Base-by-base conservation (phyloP, 2,113 vertebrate genomes). In the Natator depressus region DNA sequence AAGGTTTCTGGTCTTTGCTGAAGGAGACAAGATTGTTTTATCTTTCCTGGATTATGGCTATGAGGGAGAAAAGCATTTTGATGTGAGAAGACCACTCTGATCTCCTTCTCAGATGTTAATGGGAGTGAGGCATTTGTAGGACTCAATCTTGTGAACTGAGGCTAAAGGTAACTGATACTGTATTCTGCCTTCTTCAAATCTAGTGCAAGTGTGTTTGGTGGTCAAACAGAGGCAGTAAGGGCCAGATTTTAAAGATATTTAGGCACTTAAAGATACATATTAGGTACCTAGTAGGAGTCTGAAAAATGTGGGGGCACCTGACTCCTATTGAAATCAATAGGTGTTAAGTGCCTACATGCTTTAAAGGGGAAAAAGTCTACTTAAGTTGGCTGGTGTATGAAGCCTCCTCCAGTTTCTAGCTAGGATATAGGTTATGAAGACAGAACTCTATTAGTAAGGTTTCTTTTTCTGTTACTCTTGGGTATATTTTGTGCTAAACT, bases 141-240 rank as follows among this genome's bases (percentile, higher is more conserved):
- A 65, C 76, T 84, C 11, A 46, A 12, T 46, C 38, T 19, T 11
- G 4, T 0, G n/a, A 49, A 5, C 51, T 80, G 27, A 8, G 1
- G 62, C 5, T 42, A 4, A 12, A 3, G 22, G 76, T 19, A 6
- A 2, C 17, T 7, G 6, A 50, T 1, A 0, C 35, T 38, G 8
- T 72, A 72, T n/a, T 2, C 49, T 19, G 10, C 25, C 38, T 19
- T 2, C 3, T 1, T 55, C 14, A 0, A 10, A 17, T 9, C 11
- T 0, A 49, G 4, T 0, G 10, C 11, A 78, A 12, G 38, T 6
- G 19, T 27, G 16, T 51, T 22, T 80, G 49, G 8, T 50, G 47
- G 25, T 5, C 16, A 19, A 16, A 12, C 51, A 29, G 47, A 83
- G 29, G 42, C 27, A n/a, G 4, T 55, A 8, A 25, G 17, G 19